These are phyloP conservation scores for Argyrosomus regius DNA, from an alignment of 2,797 vertebrate genomes.

Conservation along the genomic window DNA sequence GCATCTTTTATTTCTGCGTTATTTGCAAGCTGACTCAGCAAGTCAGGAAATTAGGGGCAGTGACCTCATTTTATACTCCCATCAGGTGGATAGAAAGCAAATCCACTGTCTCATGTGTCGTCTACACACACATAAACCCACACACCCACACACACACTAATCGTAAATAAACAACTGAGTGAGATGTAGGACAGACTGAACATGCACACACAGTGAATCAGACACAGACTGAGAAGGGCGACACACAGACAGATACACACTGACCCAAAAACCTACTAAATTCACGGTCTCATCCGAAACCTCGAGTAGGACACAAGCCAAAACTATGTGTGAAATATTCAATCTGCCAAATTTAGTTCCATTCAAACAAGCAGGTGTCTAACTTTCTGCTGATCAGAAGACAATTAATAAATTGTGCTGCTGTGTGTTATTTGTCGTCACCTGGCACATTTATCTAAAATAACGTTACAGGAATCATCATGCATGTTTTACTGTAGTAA, in stretches of 20 bases:
- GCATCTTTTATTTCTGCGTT: background rate
- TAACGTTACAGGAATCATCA: conserved; percentile 5
- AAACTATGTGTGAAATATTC: background rate
- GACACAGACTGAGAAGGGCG: background rate
- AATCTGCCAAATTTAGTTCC: conserved; percentile 2
- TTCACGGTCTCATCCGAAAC: conserved; percentile 11
- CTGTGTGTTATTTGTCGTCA: background rate
- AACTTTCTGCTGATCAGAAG: background rate
- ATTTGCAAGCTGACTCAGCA: conserved; percentile 55
- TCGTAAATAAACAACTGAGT: conserved; percentile 13
- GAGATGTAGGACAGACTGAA: conserved; percentile 10
- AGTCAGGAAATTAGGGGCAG: background rate
- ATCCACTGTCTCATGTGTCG: conserved; percentile 15
- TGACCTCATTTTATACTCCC: conserved; percentile 49
- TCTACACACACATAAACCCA: conserved; percentile 4
- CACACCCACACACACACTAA: background rate
- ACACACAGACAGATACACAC: conserved; percentile 10
- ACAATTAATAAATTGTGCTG: conserved; percentile 7
- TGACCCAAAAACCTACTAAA: conserved; percentile 55
- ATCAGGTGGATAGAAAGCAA: conserved; percentile 48
- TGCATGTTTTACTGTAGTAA: conserved; percentile 26
- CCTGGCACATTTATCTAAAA: conserved; percentile 15
- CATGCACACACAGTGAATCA: conserved; percentile 2
- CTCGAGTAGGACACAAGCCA: conserved; percentile 2
- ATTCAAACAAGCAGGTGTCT: background rate